Percentiles rank a stretch among this genome's conserved stretches.
These are phyloP conservation scores for Trachythela sp. DNA, from an alignment of 64 coral and sea anemone species.

Conservation along the genomic window DNA sequence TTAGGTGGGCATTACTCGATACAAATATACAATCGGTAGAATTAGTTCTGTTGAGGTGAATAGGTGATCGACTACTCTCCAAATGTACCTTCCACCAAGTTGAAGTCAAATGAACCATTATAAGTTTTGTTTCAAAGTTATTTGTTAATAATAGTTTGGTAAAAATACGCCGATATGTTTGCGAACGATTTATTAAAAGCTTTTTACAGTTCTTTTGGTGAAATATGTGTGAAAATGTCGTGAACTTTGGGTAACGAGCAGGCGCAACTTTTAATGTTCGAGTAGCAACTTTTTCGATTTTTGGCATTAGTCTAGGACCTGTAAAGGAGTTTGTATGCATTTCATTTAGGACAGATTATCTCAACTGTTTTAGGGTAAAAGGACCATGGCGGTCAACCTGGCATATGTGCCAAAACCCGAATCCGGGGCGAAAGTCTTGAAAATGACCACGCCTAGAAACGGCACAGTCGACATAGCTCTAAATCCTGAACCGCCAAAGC, in stretches of 20 bases:
- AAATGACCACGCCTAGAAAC: too few species aligned
- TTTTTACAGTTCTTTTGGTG: constrained; percentile 47
- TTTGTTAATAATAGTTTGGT: constrained; percentile 48
- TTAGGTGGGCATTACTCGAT: constrained; percentile 52
- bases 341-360: too few species aligned
- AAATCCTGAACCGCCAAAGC: too few species aligned
- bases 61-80: constrained; percentile 44
- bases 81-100: constrained; percentile 50
- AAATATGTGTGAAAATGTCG: constrained; percentile 48
- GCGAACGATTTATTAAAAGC: constrained; percentile 45
- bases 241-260: constrained; percentile 20
- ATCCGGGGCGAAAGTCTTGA: too few species aligned
- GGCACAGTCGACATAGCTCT: too few species aligned
- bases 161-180: constrained; percentile 45
- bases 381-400: too few species aligned
- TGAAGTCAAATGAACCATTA: constrained; percentile 46
- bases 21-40: constrained; percentile 50
- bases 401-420: too few species aligned
- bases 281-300: neutral
- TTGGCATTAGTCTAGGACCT: too few species aligned
- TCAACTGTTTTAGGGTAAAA: too few species aligned
- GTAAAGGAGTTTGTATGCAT: too few species aligned
- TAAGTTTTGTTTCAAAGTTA: constrained; percentile 49
- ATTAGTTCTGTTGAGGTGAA: constrained; percentile 50
- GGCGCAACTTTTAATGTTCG: constrained; percentile 26